phyloP scores from a whole-genome alignment of 2,797 vertebrate genomes.

The Neosilurus mollespiculum region DNA sequence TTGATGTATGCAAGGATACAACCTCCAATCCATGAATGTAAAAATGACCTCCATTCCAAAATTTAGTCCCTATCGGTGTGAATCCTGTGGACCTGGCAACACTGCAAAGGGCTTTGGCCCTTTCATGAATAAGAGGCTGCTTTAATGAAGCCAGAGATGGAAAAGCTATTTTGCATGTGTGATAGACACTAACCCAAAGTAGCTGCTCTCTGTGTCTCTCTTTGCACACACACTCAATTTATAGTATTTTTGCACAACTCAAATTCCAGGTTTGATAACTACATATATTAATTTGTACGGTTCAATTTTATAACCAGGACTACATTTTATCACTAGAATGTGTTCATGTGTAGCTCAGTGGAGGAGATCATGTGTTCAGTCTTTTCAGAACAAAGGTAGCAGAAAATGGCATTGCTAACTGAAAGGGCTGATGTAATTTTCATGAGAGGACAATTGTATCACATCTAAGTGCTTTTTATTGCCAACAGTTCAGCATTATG shows the following conservation, averaged over 20 bases:
- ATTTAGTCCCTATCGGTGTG: neutral
- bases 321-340: neutral
- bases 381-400: conserved; percentile 21
- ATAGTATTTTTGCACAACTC: conserved; percentile 10
- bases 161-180: conserved; percentile 25
- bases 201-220: conserved; percentile 18
- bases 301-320: neutral
- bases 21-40: neutral
- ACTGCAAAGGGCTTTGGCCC: conserved; percentile 21
- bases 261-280: neutral
- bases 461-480: conserved; percentile 44
- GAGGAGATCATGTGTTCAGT: neutral
- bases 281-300: neutral
- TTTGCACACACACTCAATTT: conserved; percentile 19
- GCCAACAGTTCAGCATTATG: conserved; percentile 25
- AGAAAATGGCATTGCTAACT: conserved; percentile 36
- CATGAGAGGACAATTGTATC: conserved; percentile 57
- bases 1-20: conserved; percentile 1
- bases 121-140: conserved; percentile 24
- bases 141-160: conserved; percentile 11
- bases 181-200: conserved; percentile 19
- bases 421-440: conserved; percentile 64
- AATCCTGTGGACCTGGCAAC: conserved; percentile 13
- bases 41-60: neutral
- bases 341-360: neutral